Evolutionary conservation across 2,797 vertebrate genomes (phyloP), one percentile per base, ranked within the genome.

Genomic region (Sternotherus odoratus): DNA sequence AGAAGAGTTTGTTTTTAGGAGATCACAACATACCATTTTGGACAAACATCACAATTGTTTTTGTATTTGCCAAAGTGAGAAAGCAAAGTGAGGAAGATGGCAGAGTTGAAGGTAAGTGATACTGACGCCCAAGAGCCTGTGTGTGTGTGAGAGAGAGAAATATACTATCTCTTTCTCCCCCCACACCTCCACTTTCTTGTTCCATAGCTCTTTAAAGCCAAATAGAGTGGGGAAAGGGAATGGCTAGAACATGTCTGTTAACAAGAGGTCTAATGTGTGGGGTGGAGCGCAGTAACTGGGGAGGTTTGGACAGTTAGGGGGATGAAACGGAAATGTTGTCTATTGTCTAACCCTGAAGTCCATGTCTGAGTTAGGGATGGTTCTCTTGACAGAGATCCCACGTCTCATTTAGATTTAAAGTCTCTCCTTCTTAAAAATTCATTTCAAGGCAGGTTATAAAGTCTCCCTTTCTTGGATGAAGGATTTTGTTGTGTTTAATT

Each of bases 101-200:
- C 87, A 0, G 94, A 95, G 63, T 84, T 98, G 82, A 98, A 98
- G 98, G 98, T 98, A 98, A 97, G 98, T 66, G 50, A 5, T 50
- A 46, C 0, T 0, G 11, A 82, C 2, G 0, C 30, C 79, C 3
- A 8, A 0, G 1, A 17, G 12, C 9, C 53, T 74, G 17, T 10
- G 12, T 28, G 87, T n/a, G 12, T 10, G 19, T 12, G 7, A 81
- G 21, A 50, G 6, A 26, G 48, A 33, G 1, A 79, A 36, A 33
- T 3, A 43, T 21, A 11, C 19, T 17, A 4, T 26, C 88, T 87
- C 26, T 90, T 24, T 24, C 23, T 15, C 2, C 12, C 23, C 16
- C 78, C 6, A 4, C 4, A 28, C n/a, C 77, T 54, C 5, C 16
- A 11, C 28, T 48, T 43, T 10, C 9, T 28, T 79, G 13, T 54